phyloP scores from a whole-genome alignment of 1,140 invertebrate genomes.

The Potamilus streckersoni region DNA sequence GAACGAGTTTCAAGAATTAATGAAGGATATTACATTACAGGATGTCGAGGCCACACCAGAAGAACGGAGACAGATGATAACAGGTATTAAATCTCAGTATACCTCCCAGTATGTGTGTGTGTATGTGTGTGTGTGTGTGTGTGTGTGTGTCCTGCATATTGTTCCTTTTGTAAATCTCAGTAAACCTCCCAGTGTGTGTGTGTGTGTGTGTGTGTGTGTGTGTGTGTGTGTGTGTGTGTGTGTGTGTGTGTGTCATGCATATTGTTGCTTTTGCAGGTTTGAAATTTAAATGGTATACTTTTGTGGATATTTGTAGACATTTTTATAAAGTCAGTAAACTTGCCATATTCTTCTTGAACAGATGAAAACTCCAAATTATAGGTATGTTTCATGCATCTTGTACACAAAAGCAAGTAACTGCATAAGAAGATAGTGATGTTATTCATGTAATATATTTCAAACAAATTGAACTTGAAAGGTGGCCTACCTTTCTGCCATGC shows the following conservation, averaged over 20 bases:
- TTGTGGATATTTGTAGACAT: no score
- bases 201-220: slow-evolving; percentile 9
- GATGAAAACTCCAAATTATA: no score
- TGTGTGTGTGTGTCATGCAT: not conserved
- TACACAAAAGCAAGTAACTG: no score
- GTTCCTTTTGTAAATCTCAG: not conserved
- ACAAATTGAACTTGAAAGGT: no score
- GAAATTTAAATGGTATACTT: no score
- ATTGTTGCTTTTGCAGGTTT: no score
- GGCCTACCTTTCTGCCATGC: no score
- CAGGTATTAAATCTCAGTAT: slow-evolving; percentile 47
- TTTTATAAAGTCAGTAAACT: no score
- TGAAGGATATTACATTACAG: slow-evolving; percentile 61
- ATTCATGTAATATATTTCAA: no score
- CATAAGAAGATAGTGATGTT: no score
- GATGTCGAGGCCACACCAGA: slow-evolving; percentile 60
- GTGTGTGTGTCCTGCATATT: not conserved
- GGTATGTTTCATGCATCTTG: no score
- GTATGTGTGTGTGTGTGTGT: slow-evolving; percentile 5
- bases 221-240: slow-evolving; percentile 8
- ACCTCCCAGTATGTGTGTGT: slow-evolving; percentile 2
- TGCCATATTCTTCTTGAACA: no score
- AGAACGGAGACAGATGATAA: slow-evolving; percentile 62
- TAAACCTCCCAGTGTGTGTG: slow-evolving; percentile 1
- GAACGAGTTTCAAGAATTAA: slow-evolving; percentile 59